Conservation (phyloP, 2,888 invertebrate genomes). For the Drosophila cognata region DNA sequence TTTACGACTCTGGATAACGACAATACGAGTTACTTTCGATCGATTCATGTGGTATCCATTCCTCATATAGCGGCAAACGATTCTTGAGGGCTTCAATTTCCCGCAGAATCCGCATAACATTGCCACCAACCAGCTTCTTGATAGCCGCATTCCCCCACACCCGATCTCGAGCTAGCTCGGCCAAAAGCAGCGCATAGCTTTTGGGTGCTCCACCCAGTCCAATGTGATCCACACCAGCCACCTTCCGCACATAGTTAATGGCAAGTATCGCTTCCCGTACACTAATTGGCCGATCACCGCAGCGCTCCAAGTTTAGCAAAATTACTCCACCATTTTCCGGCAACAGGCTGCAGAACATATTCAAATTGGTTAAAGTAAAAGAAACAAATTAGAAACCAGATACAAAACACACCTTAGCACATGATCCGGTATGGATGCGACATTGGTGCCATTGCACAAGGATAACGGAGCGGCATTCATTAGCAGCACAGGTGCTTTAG, state of each 20-base stretch:
- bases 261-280: conserved; percentile 86
- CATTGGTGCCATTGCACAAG: conserved; percentile 89
- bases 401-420: conserved; percentile 86
- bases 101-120: conserved; percentile 86
- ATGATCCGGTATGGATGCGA: conserved; percentile 92
- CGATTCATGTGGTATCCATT: conserved; percentile 86
- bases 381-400: not conserved
- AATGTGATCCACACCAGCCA: conserved; percentile 89
- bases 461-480: conserved; percentile 88
- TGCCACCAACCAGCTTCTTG: conserved; percentile 87
- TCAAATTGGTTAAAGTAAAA: not conserved
- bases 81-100: conserved; percentile 85
- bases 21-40: conserved; percentile 87
- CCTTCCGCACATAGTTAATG: conserved; percentile 88
- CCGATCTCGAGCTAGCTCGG: conserved; percentile 87
- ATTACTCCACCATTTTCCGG: conserved; percentile 87
- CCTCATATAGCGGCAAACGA: conserved; percentile 86
- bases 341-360: conserved; percentile 69
- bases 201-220: conserved; percentile 87
- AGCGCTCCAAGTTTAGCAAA: conserved; percentile 87
- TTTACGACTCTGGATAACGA: conserved; percentile 86
- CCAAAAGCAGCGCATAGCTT: conserved; percentile 87
- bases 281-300: conserved; percentile 83
- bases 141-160: conserved; percentile 87
- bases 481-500: conserved; percentile 88